Evolutionary conservation across 2,797 vertebrate species (phyloP).

Genomic region (Siniperca undulata): DNA sequence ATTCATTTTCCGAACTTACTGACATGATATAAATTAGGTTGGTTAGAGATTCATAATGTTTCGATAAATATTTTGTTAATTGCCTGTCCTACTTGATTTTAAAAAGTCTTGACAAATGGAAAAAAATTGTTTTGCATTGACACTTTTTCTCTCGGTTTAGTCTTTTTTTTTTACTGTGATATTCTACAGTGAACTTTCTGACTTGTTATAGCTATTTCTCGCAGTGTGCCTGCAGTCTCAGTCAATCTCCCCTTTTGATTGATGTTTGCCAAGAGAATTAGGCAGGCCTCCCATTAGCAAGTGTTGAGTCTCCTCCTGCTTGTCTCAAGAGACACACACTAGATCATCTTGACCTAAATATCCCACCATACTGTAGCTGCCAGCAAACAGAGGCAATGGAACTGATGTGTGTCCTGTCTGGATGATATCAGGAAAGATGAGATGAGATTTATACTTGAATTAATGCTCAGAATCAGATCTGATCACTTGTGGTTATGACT

Average conservation of each 20-base stretch:
- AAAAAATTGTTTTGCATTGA: background rate
- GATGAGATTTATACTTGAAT: conserved; percentile 2
- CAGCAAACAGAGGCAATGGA: conserved; percentile 10
- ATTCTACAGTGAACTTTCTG: background rate
- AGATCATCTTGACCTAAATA: conserved; percentile 59
- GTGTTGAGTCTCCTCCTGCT: conserved; percentile 35
- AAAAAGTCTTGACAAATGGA: background rate
- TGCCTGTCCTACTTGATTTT: background rate
- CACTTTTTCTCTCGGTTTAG: background rate
- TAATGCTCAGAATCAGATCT: background rate
- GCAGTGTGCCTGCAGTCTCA: conserved; percentile 6
- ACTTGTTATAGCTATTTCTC: background rate
- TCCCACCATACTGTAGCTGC: background rate
- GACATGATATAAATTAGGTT: background rate
- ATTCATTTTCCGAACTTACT: background rate
- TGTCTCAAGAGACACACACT: conserved; percentile 26
- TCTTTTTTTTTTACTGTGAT: background rate
- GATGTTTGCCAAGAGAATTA: conserved; percentile 46
- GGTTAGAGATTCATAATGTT: background rate
- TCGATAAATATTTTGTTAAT: background rate
- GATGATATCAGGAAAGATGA: background rate
- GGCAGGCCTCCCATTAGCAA: conserved; percentile 44
- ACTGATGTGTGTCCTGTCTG: background rate
- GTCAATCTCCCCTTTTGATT: conserved; percentile 18
- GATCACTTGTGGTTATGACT: background rate